A percentile compares a stretch with the other conserved stretches of the same genome.
These are phyloP conservation scores for Tautogolabrus adspersus DNA, from an alignment of 2,113 vertebrate species.

Conservation along the genomic window DNA sequence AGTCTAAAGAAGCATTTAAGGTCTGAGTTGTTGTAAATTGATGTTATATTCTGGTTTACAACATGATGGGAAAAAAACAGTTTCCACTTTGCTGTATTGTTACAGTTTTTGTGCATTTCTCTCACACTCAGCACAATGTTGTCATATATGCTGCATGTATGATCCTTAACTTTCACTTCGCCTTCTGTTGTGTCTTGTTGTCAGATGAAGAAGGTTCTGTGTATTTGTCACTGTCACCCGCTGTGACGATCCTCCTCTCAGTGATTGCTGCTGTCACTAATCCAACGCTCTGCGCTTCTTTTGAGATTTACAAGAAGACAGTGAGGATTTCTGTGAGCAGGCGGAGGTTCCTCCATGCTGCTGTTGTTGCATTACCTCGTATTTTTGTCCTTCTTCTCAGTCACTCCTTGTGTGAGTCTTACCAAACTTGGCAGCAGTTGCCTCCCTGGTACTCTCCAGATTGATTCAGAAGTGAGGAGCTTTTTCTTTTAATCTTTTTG, in stretches of 20 bases:
- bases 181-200: neutral
- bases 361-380: slow-evolving; percentile 48
- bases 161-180: neutral
- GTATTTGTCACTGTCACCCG: slow-evolving; percentile 22
- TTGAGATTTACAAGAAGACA: slow-evolving; percentile 60
- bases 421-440: slow-evolving; percentile 54
- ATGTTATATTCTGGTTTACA: neutral
- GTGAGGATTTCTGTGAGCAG: slow-evolving; percentile 57
- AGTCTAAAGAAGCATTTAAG: neutral
- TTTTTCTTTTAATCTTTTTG: slow-evolving; percentile 1
- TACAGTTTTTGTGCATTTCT: neutral
- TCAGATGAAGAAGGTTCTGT: slow-evolving; percentile 10
- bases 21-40: no score
- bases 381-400: slow-evolving; percentile 44
- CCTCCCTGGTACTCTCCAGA: slow-evolving; percentile 52
- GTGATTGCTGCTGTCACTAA: slow-evolving; percentile 56
- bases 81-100: neutral
- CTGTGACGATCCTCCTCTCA: slow-evolving; percentile 11
- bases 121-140: neutral
- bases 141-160: neutral
- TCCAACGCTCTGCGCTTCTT: slow-evolving; percentile 47
- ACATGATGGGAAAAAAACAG: neutral
- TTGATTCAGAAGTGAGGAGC: slow-evolving; percentile 17
- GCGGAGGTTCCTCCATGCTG: slow-evolving; percentile 40
- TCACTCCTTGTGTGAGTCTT: slow-evolving; percentile 15